Evolutionary conservation across 1,140 invertebrate species (phyloP).

Genomic region (Drosophila navojoa): DNA sequence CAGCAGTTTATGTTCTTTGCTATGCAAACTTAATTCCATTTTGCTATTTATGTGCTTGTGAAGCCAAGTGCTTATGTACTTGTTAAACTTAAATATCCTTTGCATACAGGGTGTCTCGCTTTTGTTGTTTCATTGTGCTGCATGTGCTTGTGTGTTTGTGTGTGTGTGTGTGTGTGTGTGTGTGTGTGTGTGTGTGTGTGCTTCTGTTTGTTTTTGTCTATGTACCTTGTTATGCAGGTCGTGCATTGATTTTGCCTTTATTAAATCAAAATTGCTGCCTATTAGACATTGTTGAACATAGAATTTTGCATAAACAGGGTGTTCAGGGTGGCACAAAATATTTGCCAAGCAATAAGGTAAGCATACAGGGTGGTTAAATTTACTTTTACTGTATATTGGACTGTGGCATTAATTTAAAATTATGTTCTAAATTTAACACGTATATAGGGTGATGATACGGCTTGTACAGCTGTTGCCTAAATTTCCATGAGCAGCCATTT

Average conservation of each 20-base stretch:
- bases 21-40: constrained; percentile 84
- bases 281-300: constrained; percentile 17
- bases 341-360: background rate
- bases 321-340: background rate
- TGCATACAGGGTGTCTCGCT: constrained; percentile 39
- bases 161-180: no score
- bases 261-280: constrained; percentile 29
- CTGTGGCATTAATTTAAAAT: background rate
- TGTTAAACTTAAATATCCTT: constrained; percentile 67
- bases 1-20: constrained; percentile 79
- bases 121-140: background rate
- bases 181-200: background rate
- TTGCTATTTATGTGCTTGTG: constrained; percentile 79
- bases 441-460: background rate
- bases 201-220: background rate
- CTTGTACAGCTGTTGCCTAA: background rate
- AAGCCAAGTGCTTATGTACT: constrained; percentile 72
- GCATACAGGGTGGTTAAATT: no score
- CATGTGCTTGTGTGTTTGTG: background rate
- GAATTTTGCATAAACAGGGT: constrained; percentile 35
- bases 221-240: constrained; percentile 25
- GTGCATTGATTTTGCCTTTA: constrained; percentile 27
- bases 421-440: background rate
- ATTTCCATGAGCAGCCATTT: no score
- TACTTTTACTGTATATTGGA: no score